Percentiles rank a stretch among this genome's conserved stretches.
Evolutionary conservation across 2,113 vertebrate genomes (phyloP).

Genomic region (Tapirus terrestris): DNA sequence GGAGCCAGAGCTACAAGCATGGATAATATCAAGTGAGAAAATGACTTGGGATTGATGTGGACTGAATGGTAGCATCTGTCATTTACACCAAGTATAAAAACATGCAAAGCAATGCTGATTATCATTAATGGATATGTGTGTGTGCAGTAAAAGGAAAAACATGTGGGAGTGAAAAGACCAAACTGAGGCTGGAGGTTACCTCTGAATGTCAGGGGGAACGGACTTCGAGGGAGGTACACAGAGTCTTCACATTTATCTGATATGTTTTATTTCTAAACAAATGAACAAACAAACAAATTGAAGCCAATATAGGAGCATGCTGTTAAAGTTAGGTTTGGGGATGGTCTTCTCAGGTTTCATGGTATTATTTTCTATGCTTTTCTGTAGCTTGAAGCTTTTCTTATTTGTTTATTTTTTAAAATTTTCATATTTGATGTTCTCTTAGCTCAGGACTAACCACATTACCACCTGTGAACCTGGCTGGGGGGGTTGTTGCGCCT

Average conservation of each 20-base stretch:
- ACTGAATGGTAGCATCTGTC: background rate
- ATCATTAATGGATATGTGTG: background rate
- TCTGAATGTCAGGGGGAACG: background rate
- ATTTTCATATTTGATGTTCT: background rate
- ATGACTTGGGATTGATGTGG: background rate
- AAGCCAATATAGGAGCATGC: background rate
- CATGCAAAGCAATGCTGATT: background rate
- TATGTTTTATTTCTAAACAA: background rate
- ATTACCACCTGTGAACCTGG: background rate
- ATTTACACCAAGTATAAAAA: background rate
- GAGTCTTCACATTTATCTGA: background rate
- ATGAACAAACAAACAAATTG: background rate
- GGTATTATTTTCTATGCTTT: background rate
- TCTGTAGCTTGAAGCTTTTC: background rate
- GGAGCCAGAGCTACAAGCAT: background rate
- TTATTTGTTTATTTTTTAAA: background rate
- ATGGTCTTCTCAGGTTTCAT: background rate
- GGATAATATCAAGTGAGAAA: background rate
- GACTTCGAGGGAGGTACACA: background rate
- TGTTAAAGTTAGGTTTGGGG: background rate
- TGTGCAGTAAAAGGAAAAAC: background rate
- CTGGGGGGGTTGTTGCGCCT: fast-evolving
- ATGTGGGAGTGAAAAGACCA: background rate
- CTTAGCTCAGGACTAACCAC: background rate
- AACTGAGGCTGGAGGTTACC: background rate